Evolutionary conservation across 1,140 invertebrate genomes (phyloP).

Genomic region (Ips typographus): DNA sequence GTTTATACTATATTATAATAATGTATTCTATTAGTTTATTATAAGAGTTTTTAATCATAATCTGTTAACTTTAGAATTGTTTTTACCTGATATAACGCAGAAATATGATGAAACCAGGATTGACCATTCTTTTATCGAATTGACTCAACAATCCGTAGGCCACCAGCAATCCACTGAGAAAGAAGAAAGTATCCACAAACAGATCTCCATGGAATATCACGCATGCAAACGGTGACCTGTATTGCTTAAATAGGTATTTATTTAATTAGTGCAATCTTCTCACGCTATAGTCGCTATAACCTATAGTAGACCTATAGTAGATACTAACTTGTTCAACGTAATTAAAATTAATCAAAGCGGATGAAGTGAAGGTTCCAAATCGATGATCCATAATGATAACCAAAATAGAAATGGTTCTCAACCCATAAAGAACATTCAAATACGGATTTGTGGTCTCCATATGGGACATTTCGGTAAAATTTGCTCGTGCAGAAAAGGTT

Average conservation of each 20-base stretch:
- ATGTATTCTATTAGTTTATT: too few species aligned
- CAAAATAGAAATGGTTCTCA: conserved; percentile 56
- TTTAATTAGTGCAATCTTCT: too few species aligned
- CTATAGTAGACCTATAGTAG: not conserved
- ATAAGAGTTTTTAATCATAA: too few species aligned
- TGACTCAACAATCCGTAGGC: conserved; percentile 56
- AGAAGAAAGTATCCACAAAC: conserved; percentile 67
- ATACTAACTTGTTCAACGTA: conserved; percentile 55
- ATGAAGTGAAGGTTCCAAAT: conserved; percentile 55
- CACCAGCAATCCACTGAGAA: conserved; percentile 61
- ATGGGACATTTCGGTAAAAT: conserved; percentile 50
- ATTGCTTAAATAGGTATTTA: conserved; percentile 38
- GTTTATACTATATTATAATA: too few species aligned
- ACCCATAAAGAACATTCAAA: conserved; percentile 55
- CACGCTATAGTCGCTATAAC: not conserved
- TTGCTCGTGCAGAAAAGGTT: conserved; percentile 55
- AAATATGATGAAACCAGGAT: conserved; percentile 55
- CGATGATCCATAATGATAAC: conserved; percentile 57
- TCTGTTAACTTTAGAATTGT: not conserved
- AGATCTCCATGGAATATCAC: conserved; percentile 61
- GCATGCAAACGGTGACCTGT: conserved; percentile 46
- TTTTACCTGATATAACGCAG: conserved; percentile 59
- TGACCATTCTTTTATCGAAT: conserved; percentile 51
- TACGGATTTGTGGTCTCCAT: conserved; percentile 53
- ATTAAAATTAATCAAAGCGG: conserved; percentile 57